Conservation (phyloP, 2,113 vertebrate genomes). For the Merops nubicus region DNA sequence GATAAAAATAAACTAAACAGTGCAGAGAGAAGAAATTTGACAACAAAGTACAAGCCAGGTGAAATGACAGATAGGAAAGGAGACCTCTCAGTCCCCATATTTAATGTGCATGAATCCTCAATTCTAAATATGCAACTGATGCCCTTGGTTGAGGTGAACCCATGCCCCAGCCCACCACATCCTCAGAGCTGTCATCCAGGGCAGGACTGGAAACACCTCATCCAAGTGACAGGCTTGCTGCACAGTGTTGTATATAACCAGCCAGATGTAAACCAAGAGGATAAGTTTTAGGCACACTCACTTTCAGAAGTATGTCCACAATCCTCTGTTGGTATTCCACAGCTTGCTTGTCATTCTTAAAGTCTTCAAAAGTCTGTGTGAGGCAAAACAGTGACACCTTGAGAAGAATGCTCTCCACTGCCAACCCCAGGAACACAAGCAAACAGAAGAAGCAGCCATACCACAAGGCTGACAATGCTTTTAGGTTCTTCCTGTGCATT, state of each 20-base stretch:
- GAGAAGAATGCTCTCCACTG: not conserved
- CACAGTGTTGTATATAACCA: not conserved
- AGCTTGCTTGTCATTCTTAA: slow-evolving; percentile 98
- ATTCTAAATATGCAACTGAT: not conserved
- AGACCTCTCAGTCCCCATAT: not conserved
- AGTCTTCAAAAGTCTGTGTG: slow-evolving; percentile 97
- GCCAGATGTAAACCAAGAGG: not conserved
- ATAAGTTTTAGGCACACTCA: slow-evolving; percentile 50
- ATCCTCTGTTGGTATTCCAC: slow-evolving; percentile 97
- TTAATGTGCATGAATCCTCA: not conserved
- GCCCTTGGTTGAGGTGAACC: not conserved
- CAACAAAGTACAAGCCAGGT: not conserved
- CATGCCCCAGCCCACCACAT: not conserved
- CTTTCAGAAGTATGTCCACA: slow-evolving; percentile 96
- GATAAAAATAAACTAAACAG: not conserved
- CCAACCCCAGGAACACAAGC: not conserved
- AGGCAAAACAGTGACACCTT: slow-evolving; percentile 21
- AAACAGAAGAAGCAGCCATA: not conserved
- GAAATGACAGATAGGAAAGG: not conserved
- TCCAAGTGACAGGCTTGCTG: not conserved
- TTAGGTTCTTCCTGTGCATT: not conserved
- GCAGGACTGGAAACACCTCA: not conserved
- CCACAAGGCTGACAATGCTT: not conserved
- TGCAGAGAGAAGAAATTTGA: not conserved
- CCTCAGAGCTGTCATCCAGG: not conserved